Percentiles rank a stretch among this genome's conserved stretches.
Evolutionary conservation across 1,140 invertebrate genomes (phyloP).

Genomic region (Cherax destructor): DNA sequence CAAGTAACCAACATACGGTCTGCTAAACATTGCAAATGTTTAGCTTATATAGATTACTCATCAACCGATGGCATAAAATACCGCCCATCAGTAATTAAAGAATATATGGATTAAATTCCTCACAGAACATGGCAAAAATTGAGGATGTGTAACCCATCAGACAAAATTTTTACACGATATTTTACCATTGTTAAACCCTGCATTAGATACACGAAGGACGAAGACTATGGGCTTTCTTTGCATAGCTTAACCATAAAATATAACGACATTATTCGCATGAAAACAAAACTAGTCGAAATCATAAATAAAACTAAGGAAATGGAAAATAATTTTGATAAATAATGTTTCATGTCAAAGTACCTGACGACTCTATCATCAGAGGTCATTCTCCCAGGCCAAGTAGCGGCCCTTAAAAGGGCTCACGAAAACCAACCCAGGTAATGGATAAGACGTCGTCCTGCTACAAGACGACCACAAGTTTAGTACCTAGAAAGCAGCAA

Average conservation of each 20-base stretch:
- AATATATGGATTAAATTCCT: background rate
- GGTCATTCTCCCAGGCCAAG: too few species aligned
- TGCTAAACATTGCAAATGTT: too few species aligned
- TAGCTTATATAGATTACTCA: too few species aligned
- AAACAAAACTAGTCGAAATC: background rate
- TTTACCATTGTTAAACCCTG: background rate
- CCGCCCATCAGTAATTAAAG: background rate
- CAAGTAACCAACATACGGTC: background rate
- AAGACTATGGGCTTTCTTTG: background rate
- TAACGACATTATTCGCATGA: conserved; percentile 9
- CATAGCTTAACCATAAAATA: background rate
- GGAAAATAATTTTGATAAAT: background rate
- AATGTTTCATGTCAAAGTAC: background rate
- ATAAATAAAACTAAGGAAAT: background rate
- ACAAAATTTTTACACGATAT: conserved; percentile 8
- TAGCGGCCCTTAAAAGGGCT: too few species aligned
- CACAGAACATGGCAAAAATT: conserved; percentile 10
- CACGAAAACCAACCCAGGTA: too few species aligned
- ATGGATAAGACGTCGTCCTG: too few species aligned
- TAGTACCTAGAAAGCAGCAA: too few species aligned
- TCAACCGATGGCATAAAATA: background rate
- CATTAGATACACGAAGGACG: background rate
- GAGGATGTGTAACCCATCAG: background rate
- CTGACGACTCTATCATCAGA: too few species aligned
- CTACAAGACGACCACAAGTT: too few species aligned